Base-by-base conservation (phyloP, 2,113 vertebrate genomes). In the Cynocephalus volans region DNA sequence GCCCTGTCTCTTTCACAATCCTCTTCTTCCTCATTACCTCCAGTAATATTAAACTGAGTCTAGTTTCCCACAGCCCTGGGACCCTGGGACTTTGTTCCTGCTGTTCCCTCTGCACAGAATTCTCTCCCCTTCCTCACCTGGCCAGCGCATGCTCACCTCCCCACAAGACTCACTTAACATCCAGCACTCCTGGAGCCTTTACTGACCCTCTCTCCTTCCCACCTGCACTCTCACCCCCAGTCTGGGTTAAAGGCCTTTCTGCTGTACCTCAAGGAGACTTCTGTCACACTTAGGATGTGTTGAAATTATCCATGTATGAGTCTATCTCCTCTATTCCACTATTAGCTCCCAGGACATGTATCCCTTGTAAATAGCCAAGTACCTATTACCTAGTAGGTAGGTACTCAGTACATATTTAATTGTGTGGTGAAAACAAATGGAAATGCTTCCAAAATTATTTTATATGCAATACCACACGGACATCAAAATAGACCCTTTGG, bases 381-480 rank as follows among this genome's bases (percentile, higher is more conserved):
- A 54, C 45, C 45, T 76, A 2, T 79, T 70, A 88, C 13, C 56
- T 65, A 87, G 58, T 23, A 58, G 15, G 54, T 18, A 45, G 52
- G 69, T 45, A 72, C 21, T 56, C 28, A 48, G 48, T 76, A 52
- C 26, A 48, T 54, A 79, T 72, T 82, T 72, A 50, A 56, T 23
- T 76, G 65, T 52, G 26, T 26, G 6, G 24, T 62, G 21, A 31
- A 88, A 82, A 82, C 31, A 76, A 93, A 52, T 70, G 21, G 24
- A 84, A 70, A 76, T 77, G 69, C 52, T 84, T 77, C 62, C 70
- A 84, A 88, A 84, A 56, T 28, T 95, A 80, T 79, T 79, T 82
- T 56, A 64, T 24, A 5, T 75, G 41, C 48, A 69, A 52, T 4
- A 69, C 52, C 52, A 33, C 14, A 79, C 33, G 28, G n/a, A 95